Evolutionary conservation across 2,888 invertebrate genomes (phyloP).

Genomic region (Tenthredo livida): DNA sequence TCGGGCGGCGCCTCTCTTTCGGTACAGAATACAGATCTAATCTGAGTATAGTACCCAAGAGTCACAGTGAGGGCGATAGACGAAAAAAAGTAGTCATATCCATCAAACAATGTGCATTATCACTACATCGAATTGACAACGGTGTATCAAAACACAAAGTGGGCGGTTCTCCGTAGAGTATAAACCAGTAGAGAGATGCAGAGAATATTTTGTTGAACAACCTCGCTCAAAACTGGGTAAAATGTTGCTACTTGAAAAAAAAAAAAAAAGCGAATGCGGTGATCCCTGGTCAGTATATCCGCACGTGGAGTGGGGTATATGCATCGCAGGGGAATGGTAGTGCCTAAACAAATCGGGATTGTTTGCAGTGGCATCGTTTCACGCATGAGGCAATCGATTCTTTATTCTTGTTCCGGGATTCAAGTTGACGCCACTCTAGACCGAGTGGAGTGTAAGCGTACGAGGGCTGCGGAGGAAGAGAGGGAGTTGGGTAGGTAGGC

Average conservation of each 20-base stretch:
- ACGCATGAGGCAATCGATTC: conserved; percentile 77
- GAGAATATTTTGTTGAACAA: neutral
- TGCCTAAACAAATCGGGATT: conserved; percentile 77
- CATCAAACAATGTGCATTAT: neutral
- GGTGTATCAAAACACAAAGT: neutral
- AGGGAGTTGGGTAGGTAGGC: conserved; percentile 64
- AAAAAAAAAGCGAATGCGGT: neutral
- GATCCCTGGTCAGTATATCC: conserved; percentile 36
- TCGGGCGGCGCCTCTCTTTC: neutral
- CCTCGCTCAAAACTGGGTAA: neutral
- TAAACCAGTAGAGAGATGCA: neutral
- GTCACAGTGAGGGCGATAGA: neutral
- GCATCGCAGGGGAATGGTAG: conserved; percentile 60
- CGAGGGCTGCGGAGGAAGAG: conserved; percentile 59
- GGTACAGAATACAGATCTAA: neutral
- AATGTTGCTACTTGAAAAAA: conserved; percentile 1
- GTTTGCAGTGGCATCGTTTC: conserved; percentile 78
- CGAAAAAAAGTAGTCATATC: neutral
- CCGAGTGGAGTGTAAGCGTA: conserved; percentile 74
- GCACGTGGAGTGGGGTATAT: conserved; percentile 49
- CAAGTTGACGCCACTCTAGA: conserved; percentile 76
- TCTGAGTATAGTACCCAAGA: neutral
- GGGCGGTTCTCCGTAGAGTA: neutral
- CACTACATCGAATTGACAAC: neutral
- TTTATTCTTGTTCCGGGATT: conserved; percentile 74